These are phyloP conservation scores for Sycophaga agraensis DNA, from an alignment of 1,140 invertebrate genomes.

Conservation along the genomic window DNA sequence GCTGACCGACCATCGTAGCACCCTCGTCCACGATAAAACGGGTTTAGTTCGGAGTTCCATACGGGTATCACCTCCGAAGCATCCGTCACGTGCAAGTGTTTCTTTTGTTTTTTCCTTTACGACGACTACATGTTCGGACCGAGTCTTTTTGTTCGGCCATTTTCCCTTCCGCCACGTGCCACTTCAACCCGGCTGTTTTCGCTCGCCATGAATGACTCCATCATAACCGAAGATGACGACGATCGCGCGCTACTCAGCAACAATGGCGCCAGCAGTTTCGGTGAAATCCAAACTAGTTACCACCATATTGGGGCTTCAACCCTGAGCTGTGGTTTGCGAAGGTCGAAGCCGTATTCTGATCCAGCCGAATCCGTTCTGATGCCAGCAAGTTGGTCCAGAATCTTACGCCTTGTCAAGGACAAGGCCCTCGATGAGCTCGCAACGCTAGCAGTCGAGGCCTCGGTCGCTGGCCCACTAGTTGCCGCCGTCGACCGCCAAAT, in stretches of 20 bases:
- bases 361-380: not conserved
- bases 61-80: too few species aligned
- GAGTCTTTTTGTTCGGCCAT: not conserved
- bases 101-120: too few species aligned
- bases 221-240: not conserved
- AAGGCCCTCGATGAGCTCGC: too few species aligned
- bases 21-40: too few species aligned
- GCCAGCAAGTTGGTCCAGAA: not conserved
- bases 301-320: not conserved
- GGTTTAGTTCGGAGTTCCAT: too few species aligned
- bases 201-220: not conserved
- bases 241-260: not conserved
- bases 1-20: not conserved
- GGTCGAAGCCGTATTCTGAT: too few species aligned
- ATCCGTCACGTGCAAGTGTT: too few species aligned
- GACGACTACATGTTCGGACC: not conserved
- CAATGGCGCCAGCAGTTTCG: not conserved
- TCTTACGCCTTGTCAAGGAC: too few species aligned
- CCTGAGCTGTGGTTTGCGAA: too few species aligned
- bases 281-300: not conserved
- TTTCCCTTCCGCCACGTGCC: not conserved
- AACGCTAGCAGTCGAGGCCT: too few species aligned
- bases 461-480: too few species aligned
- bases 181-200: not conserved
- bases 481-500: too few species aligned